Base-by-base conservation (phyloP, 2,888 invertebrate genomes). In the Megalurothrips usitatus region DNA sequence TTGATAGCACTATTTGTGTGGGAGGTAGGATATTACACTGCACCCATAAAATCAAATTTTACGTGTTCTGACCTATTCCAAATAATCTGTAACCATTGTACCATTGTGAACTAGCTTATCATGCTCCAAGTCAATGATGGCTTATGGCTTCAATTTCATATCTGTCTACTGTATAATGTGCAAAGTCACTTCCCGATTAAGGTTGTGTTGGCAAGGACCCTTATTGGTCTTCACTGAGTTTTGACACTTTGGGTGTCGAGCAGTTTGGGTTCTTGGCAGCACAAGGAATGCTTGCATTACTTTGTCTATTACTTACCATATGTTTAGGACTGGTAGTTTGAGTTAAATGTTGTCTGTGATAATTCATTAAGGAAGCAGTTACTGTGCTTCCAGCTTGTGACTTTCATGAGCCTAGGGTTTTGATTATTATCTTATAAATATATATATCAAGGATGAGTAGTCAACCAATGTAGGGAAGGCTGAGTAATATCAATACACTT, bases 341-440 rank as follows among this genome's bases (percentile, higher is more conserved):
- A 75, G 9, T 75, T 26, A 26, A 26, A 26, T 75, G 26, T 75
- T 75, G 26, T 75, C 68, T 75, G 68, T 75, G 68, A 75, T 75
- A 75, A 43, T 43, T 43, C 34, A 75, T 9, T 12, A 10, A 26
- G 68, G 68, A 26, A 75, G 68, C 11, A 1, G 26, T 26, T 12
- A 26, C 12, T 11, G 12, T 75, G 23, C 23, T 26, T 75, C 23
- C 26, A 26, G 26, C 68, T 75, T 26, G 68, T 0, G 68, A 17
- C 58, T 26, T 12, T 23, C 11, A 26, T 12, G 9, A 75, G 23
- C 26, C 58, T 58, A 58, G 14, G 12, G 26, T 75, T 26, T 23
- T 75, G 68, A 75, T 8, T 23, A 8, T 75, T 26, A 10, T 10
- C 6, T 26, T 75, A 26, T 23, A 23, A 26, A 1, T 23, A 12